These are phyloP conservation scores for Trachelipus rathkii DNA, from an alignment of 1,140 invertebrate genomes.

Conservation along the genomic window DNA sequence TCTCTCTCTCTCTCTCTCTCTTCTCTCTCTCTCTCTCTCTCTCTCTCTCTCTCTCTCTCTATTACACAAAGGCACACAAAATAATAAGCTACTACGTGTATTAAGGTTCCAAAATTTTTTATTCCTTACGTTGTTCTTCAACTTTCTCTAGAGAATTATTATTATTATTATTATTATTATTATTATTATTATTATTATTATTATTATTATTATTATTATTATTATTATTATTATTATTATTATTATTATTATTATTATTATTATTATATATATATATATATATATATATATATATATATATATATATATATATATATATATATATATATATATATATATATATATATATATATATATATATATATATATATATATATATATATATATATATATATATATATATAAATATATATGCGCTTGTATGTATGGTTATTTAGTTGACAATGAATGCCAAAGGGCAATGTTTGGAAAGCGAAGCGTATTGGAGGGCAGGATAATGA, in stretches of 20 bases:
- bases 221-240: conserved; percentile 7
- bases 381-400: not conserved
- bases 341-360: not conserved
- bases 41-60: not conserved
- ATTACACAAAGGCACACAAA: too few species aligned
- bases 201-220: conserved; percentile 7
- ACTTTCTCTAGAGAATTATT: not conserved
- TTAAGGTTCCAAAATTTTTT: too few species aligned
- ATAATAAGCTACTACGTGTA: too few species aligned
- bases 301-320: not conserved
- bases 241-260: conserved; percentile 5
- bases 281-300: conserved; percentile 3
- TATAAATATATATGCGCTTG: not conserved
- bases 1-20: conserved; percentile 13
- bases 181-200: conserved; percentile 1
- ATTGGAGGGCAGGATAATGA: conserved; percentile 5
- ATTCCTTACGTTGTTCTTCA: too few species aligned
- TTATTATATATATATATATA: conserved; percentile 12
- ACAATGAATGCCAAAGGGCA: not conserved
- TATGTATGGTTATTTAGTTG: not conserved
- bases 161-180: conserved; percentile 17
- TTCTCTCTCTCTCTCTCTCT: not conserved
- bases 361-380: conserved; percentile 11
- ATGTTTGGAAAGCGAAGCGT: not conserved
- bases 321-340: conserved; percentile 2